These are phyloP conservation scores for Scaptomyza graminum DNA, from an alignment of 1,140 invertebrate genomes.

Conservation along the genomic window DNA sequence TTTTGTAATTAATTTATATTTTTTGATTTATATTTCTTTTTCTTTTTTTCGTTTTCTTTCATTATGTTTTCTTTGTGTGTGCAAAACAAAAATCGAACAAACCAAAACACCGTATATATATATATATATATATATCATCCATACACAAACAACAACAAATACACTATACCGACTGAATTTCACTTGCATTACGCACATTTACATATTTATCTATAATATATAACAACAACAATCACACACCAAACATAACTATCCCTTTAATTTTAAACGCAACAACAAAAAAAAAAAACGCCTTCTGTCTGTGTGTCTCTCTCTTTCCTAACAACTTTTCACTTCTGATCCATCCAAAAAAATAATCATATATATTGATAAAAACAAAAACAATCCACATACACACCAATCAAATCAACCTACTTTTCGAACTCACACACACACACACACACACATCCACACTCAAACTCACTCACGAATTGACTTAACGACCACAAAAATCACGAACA, in stretches of 20 bases:
- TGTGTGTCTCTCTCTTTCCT: conserved; percentile 72
- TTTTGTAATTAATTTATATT: conserved; percentile 71
- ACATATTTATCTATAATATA: conserved; percentile 17
- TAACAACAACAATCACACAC: conserved; percentile 33
- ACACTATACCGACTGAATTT: conserved; percentile 33
- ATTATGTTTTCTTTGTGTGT: conserved; percentile 72
- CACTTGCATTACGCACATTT: conserved; percentile 25
- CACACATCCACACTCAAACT: conserved; percentile 38
- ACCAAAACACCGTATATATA: conserved; percentile 27
- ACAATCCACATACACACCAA: conserved; percentile 28
- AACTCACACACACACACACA: conserved; percentile 17
- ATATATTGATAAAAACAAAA: conserved; percentile 50
- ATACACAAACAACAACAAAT: conserved; percentile 47
- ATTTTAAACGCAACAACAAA: conserved; percentile 19
- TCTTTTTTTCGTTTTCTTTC: conserved; percentile 63
- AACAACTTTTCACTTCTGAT: conserved; percentile 82
- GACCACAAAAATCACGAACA: no score
- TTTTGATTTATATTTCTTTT: conserved; percentile 75
- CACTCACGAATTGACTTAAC: no score
- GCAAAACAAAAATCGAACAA: conserved; percentile 61
- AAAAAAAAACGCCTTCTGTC: conserved; percentile 44
- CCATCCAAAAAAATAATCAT: conserved; percentile 59
- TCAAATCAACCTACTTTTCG: conserved; percentile 21
- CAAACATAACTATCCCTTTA: background rate
- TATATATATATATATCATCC: conserved; percentile 12